Percentiles rank a stretch among this genome's conserved stretches.
Evolutionary conservation across 2,113 vertebrate species (phyloP).

Genomic region (Amphiprion ocellaris): DNA sequence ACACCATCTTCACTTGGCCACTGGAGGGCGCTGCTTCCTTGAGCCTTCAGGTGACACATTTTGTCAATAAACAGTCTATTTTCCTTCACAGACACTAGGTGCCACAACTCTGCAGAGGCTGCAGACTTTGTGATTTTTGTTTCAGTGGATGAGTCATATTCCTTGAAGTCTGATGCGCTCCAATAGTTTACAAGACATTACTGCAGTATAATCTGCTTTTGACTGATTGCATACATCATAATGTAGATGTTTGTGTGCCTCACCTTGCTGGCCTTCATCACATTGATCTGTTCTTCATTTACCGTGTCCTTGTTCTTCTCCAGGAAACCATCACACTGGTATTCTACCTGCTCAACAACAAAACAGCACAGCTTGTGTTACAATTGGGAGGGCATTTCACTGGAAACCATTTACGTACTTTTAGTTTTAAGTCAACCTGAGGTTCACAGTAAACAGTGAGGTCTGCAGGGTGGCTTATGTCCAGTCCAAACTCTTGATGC

Average conservation of each 20-base stretch:
- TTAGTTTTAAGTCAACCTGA: neutral
- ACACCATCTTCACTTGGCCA: constrained; percentile 33
- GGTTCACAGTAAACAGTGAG: neutral
- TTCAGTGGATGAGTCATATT: neutral
- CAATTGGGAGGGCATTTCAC: neutral
- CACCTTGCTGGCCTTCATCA: constrained; percentile 98
- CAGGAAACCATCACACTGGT: constrained; percentile 98
- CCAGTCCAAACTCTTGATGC: neutral
- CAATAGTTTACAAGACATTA: neutral
- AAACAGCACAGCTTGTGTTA: constrained; percentile 31
- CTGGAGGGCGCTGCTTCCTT: constrained; percentile 54
- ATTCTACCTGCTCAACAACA: constrained; percentile 90
- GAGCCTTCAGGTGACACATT: neutral
- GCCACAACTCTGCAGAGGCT: neutral
- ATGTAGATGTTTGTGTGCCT: constrained; percentile 6
- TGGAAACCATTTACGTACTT: too few relatives aligned
- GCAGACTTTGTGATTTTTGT: constrained; percentile 5
- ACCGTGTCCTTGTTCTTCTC: constrained; percentile 99
- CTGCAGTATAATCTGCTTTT: neutral
- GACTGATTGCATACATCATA: neutral
- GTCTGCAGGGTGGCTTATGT: too few relatives aligned
- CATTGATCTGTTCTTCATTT: constrained; percentile 97
- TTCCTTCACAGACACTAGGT: constrained; percentile 23
- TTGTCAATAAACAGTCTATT: neutral
- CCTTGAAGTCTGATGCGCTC: neutral